Percentiles rank a stretch among this genome's conserved stretches.
Evolutionary conservation across 30 jellyfish, hydroid and myxozoan genomes (phyloP).

Genomic region (Aurelia sp.): DNA sequence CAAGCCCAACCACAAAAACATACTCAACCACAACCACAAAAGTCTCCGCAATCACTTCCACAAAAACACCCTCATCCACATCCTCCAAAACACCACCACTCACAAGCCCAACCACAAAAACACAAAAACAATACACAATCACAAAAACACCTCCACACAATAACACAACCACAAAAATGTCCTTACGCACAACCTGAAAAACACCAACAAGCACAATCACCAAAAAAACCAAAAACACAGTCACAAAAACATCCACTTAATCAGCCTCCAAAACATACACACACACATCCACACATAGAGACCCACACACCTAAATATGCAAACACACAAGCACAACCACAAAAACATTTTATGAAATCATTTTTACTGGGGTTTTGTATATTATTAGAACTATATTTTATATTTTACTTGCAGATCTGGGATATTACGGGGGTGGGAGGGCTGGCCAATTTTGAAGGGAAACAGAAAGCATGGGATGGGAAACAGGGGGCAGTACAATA

Average conservation of each 20-base stretch:
- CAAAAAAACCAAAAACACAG: slow-evolving; percentile 14
- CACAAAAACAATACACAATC: neutral
- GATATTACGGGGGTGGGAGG: slow-evolving; percentile 9
- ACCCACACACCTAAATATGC: slow-evolving; percentile 21
- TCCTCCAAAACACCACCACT: slow-evolving; percentile 2
- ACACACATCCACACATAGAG: too few relatives aligned
- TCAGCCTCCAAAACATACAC: slow-evolving; percentile 33
- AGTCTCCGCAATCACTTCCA: neutral
- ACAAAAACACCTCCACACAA: slow-evolving; percentile 17
- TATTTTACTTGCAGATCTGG: neutral
- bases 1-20: slow-evolving; percentile 9
- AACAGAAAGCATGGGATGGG: slow-evolving; percentile 19
- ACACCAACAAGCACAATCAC: slow-evolving; percentile 9
- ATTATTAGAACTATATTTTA: neutral
- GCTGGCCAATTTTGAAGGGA: slow-evolving; percentile 6
- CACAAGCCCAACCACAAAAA: neutral
- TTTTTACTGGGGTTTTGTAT: neutral
- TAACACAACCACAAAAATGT: slow-evolving; percentile 32
- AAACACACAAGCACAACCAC: slow-evolving; percentile 11
- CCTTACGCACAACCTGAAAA: slow-evolving; percentile 8
- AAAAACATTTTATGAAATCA: neutral
- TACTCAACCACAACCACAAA: neutral
- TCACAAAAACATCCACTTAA: slow-evolving; percentile 19
- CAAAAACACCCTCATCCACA: slow-evolving; percentile 7
- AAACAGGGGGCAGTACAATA: slow-evolving; percentile 8